Base-by-base conservation (phyloP, 2,888 invertebrate genomes). In the Nomada ferruginata region DNA sequence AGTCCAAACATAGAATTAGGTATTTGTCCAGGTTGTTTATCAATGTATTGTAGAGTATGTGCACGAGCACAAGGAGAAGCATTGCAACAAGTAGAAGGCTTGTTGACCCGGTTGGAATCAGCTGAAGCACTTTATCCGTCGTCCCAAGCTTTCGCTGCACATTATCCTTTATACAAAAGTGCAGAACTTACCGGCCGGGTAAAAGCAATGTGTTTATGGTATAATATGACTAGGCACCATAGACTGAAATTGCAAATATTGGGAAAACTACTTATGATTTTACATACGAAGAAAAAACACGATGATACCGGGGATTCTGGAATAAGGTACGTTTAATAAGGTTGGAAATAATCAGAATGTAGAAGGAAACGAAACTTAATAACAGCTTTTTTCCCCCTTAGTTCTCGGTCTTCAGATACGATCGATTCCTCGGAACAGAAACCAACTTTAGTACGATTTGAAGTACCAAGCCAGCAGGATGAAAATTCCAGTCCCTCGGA, bases 191-290 rank as follows among this genome's bases (percentile, higher is more conserved):
- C 95, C 44, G 95, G 95, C 70, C 94, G 96, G 89, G 95, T 97
- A 13, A 96, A 97, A 94, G 97, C 98, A 15, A 96, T 98, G 95
- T 98, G 97, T 91, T 94, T 98, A 2, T 99, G 98, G 98, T 97
- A 97, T 93, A 99, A 98, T 94, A 97, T 97, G 92, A 97, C 97
- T 0, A 95, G 96, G 88, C 97, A 98, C 93, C 96, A 98, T 93
- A 96, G 97, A 68, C 95, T 98, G 72, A 98, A 97, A 93, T 94
- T 98, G 85, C 94, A 96, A 82, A 96, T 97, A 81, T 94, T 97
- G 89, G 96, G 96, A 0, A 96, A 96, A 91, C 95, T 97, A 89
- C 92, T 97, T 83, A 94, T 92, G 92, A 94, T 88, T 76, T 81
- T 91, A n/a, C 91, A 93, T 26, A 90, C 87, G 0, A 90, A 91